Evolutionary conservation across 1,140 invertebrate genomes (phyloP).

Genomic region (Hestina assimilis): DNA sequence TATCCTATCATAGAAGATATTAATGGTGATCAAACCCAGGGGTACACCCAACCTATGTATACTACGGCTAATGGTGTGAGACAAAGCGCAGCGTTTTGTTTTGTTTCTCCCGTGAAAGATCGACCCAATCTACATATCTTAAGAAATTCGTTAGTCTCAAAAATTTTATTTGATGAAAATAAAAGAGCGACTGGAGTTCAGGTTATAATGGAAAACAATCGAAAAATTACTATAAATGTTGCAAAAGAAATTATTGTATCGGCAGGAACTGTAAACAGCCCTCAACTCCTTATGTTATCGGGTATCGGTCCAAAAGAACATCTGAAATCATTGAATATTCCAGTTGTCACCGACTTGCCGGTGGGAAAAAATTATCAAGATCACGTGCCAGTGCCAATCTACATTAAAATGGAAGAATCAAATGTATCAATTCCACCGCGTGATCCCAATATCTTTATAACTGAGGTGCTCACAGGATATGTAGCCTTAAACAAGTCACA

Average conservation of each 20-base stretch:
- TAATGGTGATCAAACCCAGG: slow-evolving; percentile 83
- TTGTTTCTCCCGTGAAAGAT: slow-evolving; percentile 74
- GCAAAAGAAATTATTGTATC: slow-evolving; percentile 6
- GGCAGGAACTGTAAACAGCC: background rate
- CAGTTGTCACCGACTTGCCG: slow-evolving; percentile 68
- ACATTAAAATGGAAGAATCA: slow-evolving; percentile 5
- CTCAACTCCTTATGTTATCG: background rate
- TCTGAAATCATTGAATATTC: background rate
- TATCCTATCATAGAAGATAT: slow-evolving; percentile 72
- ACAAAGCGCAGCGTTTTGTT: slow-evolving; percentile 80
- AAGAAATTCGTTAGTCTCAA: slow-evolving; percentile 55
- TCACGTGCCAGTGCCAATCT: slow-evolving; percentile 2
- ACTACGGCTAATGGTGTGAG: slow-evolving; percentile 86
- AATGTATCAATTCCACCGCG: background rate
- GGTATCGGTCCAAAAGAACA: background rate
- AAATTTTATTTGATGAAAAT: slow-evolving; percentile 75
- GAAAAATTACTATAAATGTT: background rate
- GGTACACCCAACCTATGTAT: slow-evolving; percentile 82
- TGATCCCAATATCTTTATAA: background rate
- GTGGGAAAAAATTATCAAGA: slow-evolving; percentile 78
- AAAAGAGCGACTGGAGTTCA: slow-evolving; percentile 80
- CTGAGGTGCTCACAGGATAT: slow-evolving; percentile 4
- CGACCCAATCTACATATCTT: slow-evolving; percentile 73
- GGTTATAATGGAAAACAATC: slow-evolving; percentile 48
- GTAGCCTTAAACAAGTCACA: slow-evolving; percentile 8